Conservation (phyloP, 2,113 vertebrate species). For the Neomonachus schauinslandi region DNA sequence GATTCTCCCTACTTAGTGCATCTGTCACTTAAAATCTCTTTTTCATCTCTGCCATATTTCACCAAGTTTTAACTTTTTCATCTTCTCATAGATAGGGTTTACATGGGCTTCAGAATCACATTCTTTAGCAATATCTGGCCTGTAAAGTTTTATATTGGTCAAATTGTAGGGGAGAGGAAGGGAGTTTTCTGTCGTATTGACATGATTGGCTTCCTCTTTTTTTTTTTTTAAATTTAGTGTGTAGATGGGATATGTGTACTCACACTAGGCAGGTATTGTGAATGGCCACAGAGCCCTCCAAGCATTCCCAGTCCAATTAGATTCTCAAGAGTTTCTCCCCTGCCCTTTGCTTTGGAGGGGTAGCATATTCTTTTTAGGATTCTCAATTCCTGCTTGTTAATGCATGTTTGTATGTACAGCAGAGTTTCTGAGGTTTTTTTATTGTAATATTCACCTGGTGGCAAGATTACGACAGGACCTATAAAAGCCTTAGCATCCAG, state of each 20-base stretch:
- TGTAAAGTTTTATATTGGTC: neutral
- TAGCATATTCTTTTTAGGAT: neutral
- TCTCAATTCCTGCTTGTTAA: neutral
- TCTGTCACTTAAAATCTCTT: neutral
- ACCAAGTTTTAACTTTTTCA: neutral
- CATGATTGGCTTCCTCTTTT: neutral
- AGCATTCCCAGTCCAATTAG: neutral
- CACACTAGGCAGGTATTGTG: too few relatives aligned
- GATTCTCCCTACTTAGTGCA: neutral
- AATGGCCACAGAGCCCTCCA: neutral
- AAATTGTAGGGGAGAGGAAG: neutral
- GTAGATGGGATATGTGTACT: neutral
- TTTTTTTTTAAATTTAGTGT: neutral
- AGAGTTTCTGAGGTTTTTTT: neutral
- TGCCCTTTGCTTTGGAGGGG: neutral
- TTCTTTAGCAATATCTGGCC: neutral
- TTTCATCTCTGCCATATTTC: neutral
- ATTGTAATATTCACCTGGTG: neutral
- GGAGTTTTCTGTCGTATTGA: neutral
- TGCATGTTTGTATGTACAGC: neutral
- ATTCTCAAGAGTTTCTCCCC: neutral
- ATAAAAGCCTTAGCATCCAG: neutral
- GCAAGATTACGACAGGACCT: neutral
- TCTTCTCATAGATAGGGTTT: neutral
- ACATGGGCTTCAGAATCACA: neutral